Evolutionary conservation across 2,888 invertebrate genomes (phyloP).

Genomic region (Imbricaverruca yamaguchii): DNA sequence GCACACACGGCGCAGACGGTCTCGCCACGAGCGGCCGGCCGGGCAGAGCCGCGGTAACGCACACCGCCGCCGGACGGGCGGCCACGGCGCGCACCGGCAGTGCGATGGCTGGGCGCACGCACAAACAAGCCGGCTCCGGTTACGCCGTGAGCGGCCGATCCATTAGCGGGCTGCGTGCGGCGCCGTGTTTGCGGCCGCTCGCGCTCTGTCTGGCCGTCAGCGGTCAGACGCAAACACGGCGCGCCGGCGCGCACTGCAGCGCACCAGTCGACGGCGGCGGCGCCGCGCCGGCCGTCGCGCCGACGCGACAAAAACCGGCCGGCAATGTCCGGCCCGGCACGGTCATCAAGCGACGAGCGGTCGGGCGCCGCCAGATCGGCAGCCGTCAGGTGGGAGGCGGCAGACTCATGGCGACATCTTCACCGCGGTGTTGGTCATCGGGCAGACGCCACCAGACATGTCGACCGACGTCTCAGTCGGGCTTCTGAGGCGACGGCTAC

Average conservation of each 20-base stretch:
- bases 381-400: background rate
- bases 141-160: background rate
- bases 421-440: background rate
- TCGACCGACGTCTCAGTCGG: no score
- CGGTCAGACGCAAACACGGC: background rate
- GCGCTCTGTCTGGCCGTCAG: background rate
- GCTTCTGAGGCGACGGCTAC: no score
- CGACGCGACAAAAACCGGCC: background rate
- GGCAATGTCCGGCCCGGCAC: background rate
- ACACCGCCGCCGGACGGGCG: background rate
- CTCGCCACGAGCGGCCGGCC: background rate
- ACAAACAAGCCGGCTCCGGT: background rate
- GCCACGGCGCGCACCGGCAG: background rate
- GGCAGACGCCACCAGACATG: no score
- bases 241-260: background rate
- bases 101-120: background rate
- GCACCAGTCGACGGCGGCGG: background rate
- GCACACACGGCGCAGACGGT: no score
- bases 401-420: background rate
- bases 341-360: background rate
- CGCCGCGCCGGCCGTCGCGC: background rate
- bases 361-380: background rate
- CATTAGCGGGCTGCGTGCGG: background rate
- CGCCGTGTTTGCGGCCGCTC: constrained; percentile 4
- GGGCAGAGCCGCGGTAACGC: background rate